Evolutionary conservation across 2,113 vertebrate species (phyloP), one percentile per base, ranked within the genome.

Genomic region (Takifugu flavidus): DNA sequence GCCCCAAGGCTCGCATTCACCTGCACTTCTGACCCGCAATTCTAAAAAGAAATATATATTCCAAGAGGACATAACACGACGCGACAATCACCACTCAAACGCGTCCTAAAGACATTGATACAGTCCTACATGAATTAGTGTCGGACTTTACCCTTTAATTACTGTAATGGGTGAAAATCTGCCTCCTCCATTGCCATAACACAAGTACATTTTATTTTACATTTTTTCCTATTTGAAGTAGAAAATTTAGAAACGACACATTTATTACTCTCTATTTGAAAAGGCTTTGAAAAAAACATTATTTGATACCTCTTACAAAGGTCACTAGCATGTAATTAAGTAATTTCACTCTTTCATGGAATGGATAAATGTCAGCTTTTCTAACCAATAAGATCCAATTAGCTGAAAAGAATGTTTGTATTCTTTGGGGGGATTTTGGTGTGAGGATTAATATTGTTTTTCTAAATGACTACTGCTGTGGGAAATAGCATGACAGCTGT

Each of bases 401-500:
- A 62, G 4, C 39, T n/a, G 0, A 8, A 27, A 53, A 56, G 14
- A 25, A 62, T 55, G 3, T 58, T 54, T 51, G 15, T 53, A 49
- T 50, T 49, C 47, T 60, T 10, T 29, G 0, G 56, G 46, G 53
- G 56, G 11, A 45, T 56, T 44, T 49, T 44, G 47, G 44, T 57
- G 27, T 59, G 50, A 60, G 47, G 31, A 15, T 46, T 4, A n/a
- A 13, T 53, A 53, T 50, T 50, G 28, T 12, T 59, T 39, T 31
- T 27, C 52, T 47, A 67, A 67, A 54, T 49, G 49, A 27, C 12
- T 34, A 11, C 28, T 54, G 50, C 54, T 55, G 0, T 68, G 59
- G 49, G 64, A 62, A 62, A 67, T 44, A 54, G 20, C 15, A 44
- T 64, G 67, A 74, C 70, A 62, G 20, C 51, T 49, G 2, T 57